Evolutionary conservation across 2,113 vertebrate genomes (phyloP).

Genomic region (Xyliphius kryptos): DNA sequence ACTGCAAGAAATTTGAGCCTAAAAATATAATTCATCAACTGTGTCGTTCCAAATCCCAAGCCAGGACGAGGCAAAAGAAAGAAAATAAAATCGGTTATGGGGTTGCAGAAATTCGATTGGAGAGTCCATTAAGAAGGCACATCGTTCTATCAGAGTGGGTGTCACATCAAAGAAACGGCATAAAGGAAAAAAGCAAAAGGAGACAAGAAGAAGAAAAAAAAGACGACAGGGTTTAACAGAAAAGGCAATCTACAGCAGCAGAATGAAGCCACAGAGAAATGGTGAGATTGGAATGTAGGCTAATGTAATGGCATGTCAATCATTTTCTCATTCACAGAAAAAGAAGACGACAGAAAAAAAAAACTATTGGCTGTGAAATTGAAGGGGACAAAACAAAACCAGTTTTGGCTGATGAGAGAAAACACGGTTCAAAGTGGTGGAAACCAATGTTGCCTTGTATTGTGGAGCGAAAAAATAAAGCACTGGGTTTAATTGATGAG

Average conservation of each 20-base stretch:
- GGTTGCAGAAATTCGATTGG: slow-evolving; percentile 37
- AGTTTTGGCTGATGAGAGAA: slow-evolving; percentile 31
- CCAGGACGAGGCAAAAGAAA: slow-evolving; percentile 41
- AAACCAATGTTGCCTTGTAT: background rate
- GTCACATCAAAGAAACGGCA: slow-evolving; percentile 55
- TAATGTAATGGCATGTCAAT: slow-evolving; percentile 63
- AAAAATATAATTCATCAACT: slow-evolving; percentile 25
- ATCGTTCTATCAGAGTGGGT: slow-evolving; percentile 57
- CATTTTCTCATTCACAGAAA: slow-evolving; percentile 38
- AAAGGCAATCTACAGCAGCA: slow-evolving; percentile 52
- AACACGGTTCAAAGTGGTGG: slow-evolving; percentile 27
- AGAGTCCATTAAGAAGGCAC: slow-evolving; percentile 51
- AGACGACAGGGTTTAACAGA: slow-evolving; percentile 51
- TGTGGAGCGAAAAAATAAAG: background rate
- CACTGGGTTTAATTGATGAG: slow-evolving; percentile 13
- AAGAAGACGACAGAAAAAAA: slow-evolving; percentile 8
- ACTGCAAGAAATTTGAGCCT: slow-evolving; percentile 6
- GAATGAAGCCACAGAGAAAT: slow-evolving; percentile 58
- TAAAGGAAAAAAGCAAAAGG: slow-evolving; percentile 17
- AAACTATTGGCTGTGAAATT: slow-evolving; percentile 23
- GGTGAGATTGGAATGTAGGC: slow-evolving; percentile 55
- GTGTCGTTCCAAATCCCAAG: background rate
- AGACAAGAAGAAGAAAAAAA: slow-evolving; percentile 39
- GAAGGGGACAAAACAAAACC: slow-evolving; percentile 16
- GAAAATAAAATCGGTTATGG: slow-evolving; percentile 31